Evolutionary conservation across 1,140 invertebrate genomes (phyloP), one percentile per base, ranked within the genome.

Genomic region (Anastrepha obliqua): DNA sequence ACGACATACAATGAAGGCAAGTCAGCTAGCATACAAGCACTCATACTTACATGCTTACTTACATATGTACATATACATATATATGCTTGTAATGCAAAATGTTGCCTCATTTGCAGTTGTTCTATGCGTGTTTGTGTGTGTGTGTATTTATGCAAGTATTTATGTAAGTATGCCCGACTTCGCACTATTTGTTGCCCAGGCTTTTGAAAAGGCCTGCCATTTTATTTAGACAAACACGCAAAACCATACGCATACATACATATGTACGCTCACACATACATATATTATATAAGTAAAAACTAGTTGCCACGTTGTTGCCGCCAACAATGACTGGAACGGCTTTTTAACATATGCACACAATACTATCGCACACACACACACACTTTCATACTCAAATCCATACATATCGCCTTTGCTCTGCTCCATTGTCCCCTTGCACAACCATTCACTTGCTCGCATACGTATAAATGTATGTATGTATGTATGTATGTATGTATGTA

Each of bases 161-260:
- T 29, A 29, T 29, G 29, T 29, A 29, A 29, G 0, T 29, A 29
- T 29, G 29, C 29, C 29, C 29, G 29, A 29, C 29, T 29, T 29
- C 29, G 9, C 74, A 5, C 29, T 29, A 7, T 55, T 47, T 17
- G 44, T 51, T 81, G 74, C 51, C 17, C 55, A 81, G 74, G 47
- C 44, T 55, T 81, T 58, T 81, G 44, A 55, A 81, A 81, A 55
- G 74, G n/a, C 74, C 74, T 81, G 74, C 74, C 74, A 55, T 81
- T 55, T 81, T 81, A 55, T 55, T 17, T 55, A 81, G 47, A 29
- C 51, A 81, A 55, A 51, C 29, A 81, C n/a, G 20, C 6, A 67
- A 5, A 29, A 39, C 29, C 64, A 67, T 67, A 67, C 64, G 29
- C 15, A 62, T 17, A 62, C 9, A 4, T n/a, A 62, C 60, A n/a